These are phyloP conservation scores for Cherax quadricarinatus DNA, from an alignment of 1,140 invertebrate species.

Conservation along the genomic window DNA sequence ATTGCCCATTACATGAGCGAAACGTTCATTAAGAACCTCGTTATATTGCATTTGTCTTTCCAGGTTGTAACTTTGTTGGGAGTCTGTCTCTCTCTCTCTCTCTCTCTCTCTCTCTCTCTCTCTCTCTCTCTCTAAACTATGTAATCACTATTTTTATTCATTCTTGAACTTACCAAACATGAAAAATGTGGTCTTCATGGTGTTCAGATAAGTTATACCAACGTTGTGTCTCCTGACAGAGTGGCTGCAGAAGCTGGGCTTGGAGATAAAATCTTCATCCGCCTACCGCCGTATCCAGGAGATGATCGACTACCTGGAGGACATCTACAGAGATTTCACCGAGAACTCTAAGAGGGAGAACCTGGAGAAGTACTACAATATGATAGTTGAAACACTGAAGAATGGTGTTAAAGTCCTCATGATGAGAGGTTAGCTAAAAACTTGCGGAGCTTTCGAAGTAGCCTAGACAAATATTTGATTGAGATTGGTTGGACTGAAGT, in stretches of 20 bases:
- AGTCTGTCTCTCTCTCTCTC: too few species aligned
- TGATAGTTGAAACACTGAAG: constrained; percentile 46
- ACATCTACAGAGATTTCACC: constrained; percentile 55
- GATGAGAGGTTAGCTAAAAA: constrained; percentile 14
- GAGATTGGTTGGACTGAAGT: not conserved
- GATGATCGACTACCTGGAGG: constrained; percentile 43
- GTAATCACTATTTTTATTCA: too few species aligned
- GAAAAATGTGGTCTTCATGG: too few species aligned
- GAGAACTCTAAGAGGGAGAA: constrained; percentile 62
- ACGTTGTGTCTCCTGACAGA: not conserved
- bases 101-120: too few species aligned
- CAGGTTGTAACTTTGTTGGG: too few species aligned
- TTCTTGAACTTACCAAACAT: too few species aligned
- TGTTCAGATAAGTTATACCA: not conserved
- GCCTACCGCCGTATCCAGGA: constrained; percentile 42
- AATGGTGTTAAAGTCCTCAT: constrained; percentile 28
- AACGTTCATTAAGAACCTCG: too few species aligned
- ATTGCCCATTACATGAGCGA: too few species aligned
- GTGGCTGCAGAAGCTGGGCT: constrained; percentile 36
- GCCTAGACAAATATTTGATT: too few species aligned
- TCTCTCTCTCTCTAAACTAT: too few species aligned
- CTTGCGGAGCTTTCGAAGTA: too few species aligned
- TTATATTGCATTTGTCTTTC: too few species aligned
- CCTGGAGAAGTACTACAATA: constrained; percentile 54
- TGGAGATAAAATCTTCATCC: constrained; percentile 53